Percentiles rank a stretch among this genome's conserved stretches.
These are phyloP conservation scores for Onychorhynchus coronatus DNA, from an alignment of 2,113 vertebrate species.

Conservation along the genomic window DNA sequence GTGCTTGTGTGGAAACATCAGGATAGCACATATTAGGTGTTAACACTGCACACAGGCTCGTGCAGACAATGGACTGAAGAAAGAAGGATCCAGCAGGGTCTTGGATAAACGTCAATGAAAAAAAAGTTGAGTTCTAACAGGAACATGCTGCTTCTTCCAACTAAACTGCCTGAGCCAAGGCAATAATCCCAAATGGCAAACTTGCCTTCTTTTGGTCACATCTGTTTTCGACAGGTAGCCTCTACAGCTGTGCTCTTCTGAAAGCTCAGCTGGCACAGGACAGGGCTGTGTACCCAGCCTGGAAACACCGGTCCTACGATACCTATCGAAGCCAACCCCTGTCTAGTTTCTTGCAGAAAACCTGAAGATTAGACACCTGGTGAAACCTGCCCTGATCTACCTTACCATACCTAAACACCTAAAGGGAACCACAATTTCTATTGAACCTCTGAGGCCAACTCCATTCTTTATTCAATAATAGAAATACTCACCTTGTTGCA, in stretches of 20 bases:
- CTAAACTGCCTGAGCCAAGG: not conserved
- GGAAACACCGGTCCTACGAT: fast-evolving
- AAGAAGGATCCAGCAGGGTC: not conserved
- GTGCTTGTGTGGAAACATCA: not conserved
- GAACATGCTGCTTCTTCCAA: not conserved
- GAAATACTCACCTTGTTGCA: not conserved
- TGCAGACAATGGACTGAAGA: not conserved
- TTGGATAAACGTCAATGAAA: not conserved
- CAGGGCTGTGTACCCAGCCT: not conserved
- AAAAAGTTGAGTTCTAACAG: not conserved
- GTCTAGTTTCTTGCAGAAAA: not conserved
- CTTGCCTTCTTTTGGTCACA: not conserved
- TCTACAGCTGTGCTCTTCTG: not conserved
- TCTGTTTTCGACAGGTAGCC: not conserved
- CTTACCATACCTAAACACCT: not conserved
- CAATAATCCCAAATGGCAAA: not conserved
- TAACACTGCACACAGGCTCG: not conserved
- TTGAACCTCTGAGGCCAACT: not conserved
- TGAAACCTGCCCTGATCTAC: not conserved
- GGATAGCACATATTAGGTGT: not conserved
- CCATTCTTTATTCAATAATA: not conserved
- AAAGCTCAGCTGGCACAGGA: not conserved
- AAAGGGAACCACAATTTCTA: not conserved
- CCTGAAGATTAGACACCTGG: not conserved
- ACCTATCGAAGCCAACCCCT: not conserved